Evolutionary conservation across 2,113 vertebrate genomes (phyloP), one percentile per base, ranked within the genome.

Genomic region (Crotophaga sulcirostris): DNA sequence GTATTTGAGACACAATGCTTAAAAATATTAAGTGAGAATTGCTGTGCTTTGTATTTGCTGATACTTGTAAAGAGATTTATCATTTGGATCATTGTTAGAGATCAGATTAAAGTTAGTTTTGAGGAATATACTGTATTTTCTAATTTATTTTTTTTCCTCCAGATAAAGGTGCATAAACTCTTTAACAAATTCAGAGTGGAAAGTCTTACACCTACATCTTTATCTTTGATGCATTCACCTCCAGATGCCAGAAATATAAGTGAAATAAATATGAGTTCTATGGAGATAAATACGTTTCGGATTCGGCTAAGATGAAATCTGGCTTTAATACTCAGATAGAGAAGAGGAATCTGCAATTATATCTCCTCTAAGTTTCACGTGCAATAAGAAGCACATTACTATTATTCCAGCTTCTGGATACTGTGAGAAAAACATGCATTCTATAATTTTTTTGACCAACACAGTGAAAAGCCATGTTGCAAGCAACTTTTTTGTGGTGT

Each of bases 231-330:
- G 98, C 97, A 99, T 88, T 96, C 96, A 67, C 90, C 96, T 91
- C 87, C 93, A 26, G 96, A 97, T 18, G 87, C 95, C 93, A 94
- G 88, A 85, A 98, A 98, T 84, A 73, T 97, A 52, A 98, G 97
- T 90, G 98, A 98, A 68, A 97, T 99, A 97, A 96, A 55, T 80
- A 97, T 99, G 97, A 98, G 95, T 96, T 97, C 98, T 68, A 99
- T 99, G 98, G 98, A 99, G 87, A 98, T 99, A 97, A 98, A 98
- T 95, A 98, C 98, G 0, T 98, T 98, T 94, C 97, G 98, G 86
- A 97, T 99, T 92, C 97, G 91, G 59, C 89, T 99, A 93, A 98
- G 97, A 96, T 98, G 97, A 98, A 96, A 96, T 60, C 74, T 90
- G 87, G 51, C 87, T 96, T 94, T 91, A 68, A 74, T 17, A 90